phyloP scores from a whole-genome alignment of 1,140 invertebrate genomes.

The Drosophila pallidifrons region DNA sequence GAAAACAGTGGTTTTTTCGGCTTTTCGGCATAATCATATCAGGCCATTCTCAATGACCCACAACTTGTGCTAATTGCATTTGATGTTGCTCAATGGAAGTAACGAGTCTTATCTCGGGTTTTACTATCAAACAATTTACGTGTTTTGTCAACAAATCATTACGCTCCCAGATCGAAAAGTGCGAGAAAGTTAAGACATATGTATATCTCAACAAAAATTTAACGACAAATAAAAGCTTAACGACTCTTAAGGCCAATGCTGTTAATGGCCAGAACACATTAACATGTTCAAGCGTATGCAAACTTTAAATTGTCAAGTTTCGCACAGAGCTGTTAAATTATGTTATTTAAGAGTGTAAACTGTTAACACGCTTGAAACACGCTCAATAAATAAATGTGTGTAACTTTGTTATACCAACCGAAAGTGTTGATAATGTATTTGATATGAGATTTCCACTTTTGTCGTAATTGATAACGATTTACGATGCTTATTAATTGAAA shows the following conservation, averaged over 20 bases:
- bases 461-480: background rate
- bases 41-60: slow-evolving; percentile 14
- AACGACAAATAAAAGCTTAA: too few species aligned
- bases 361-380: background rate
- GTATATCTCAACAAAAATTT: too few species aligned
- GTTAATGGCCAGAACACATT: too few species aligned
- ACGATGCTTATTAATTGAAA: background rate
- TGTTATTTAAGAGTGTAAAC: background rate
- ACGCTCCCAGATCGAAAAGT: too few species aligned
- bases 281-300: too few species aligned
- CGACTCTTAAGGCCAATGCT: too few species aligned
- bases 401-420: slow-evolving; percentile 7
- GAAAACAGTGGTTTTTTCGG: background rate
- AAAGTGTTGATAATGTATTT: slow-evolving; percentile 23
- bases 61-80: slow-evolving; percentile 1
- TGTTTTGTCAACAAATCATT: background rate
- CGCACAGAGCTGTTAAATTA: background rate
- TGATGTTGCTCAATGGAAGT: background rate
- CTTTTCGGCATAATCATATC: background rate
- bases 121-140: too few species aligned
- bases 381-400: background rate
- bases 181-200: too few species aligned
- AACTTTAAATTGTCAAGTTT: too few species aligned
- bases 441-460: background rate
- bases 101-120: too few species aligned